These are phyloP conservation scores for Malurus splendens DNA, from an alignment of 2,797 vertebrate species.

Conservation along the genomic window DNA sequence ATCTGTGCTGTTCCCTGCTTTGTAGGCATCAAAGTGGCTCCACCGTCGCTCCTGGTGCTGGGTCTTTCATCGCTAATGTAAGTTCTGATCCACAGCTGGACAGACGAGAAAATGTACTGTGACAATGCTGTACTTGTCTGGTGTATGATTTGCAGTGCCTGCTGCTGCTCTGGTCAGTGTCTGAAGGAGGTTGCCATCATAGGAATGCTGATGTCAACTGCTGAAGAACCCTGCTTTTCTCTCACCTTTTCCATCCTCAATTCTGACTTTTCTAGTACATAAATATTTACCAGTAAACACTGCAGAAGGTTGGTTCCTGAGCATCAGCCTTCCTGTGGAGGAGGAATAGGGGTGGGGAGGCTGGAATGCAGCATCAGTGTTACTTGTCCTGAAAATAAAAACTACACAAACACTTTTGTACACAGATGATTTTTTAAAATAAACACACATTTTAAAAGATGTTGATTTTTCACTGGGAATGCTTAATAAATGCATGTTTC, in stretches of 20 bases:
- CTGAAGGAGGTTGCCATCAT: conserved; percentile 54
- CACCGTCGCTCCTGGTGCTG: conserved; percentile 6
- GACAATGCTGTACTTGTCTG: conserved; percentile 36
- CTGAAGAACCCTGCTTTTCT: conserved; percentile 58
- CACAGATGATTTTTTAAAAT: conserved; percentile 74
- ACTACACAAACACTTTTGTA: conserved; percentile 74
- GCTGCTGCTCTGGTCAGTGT: conserved; percentile 58
- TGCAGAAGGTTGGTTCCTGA: conserved; percentile 50
- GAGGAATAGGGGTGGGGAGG: neutral
- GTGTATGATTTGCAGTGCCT: neutral
- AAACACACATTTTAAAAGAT: conserved; percentile 75
- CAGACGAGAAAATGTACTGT: conserved; percentile 43
- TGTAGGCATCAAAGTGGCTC: conserved; percentile 39
- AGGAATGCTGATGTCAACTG: conserved; percentile 38
- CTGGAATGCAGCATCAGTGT: conserved; percentile 30
- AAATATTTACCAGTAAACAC: neutral
- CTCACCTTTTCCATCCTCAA: conserved; percentile 46
- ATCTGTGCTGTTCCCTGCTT: conserved; percentile 51
- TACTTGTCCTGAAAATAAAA: conserved; percentile 72
- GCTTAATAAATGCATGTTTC: conserved; percentile 76
- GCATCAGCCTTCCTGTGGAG: conserved; percentile 53
- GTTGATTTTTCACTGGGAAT: conserved; percentile 75
- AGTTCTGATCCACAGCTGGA: conserved; percentile 13
- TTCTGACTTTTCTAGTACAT: conserved; percentile 30
- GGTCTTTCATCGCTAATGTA: conserved; percentile 14